A percentile compares a stretch with the other conserved stretches of the same genome.
Evolutionary conservation across 2,888 invertebrate genomes (phyloP).

Genomic region (Acronicta psi): DNA sequence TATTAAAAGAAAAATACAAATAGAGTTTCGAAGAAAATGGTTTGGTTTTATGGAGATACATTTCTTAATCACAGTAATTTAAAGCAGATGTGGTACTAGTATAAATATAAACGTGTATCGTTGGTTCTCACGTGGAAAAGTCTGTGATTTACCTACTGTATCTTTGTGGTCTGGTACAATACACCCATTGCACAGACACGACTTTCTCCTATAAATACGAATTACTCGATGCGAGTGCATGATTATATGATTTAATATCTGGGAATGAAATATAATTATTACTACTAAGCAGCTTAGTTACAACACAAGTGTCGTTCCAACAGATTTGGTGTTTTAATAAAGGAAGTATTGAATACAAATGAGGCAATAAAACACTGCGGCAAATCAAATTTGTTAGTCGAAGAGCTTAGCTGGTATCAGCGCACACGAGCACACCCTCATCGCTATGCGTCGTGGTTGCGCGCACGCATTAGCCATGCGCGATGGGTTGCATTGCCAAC

Average conservation of each 20-base stretch:
- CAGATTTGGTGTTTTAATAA: constrained; percentile 65
- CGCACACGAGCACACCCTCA: constrained; percentile 72
- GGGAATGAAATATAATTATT: constrained; percentile 51
- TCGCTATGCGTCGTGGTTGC: constrained; percentile 78
- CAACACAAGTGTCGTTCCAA: constrained; percentile 49
- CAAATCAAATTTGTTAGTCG: constrained; percentile 76
- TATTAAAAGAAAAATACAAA: no score
- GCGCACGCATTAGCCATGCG: constrained; percentile 83
- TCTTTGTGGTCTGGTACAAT: constrained; percentile 19
- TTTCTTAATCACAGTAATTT: constrained; percentile 9
- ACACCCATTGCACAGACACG: constrained; percentile 31
- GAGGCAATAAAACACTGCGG: constrained; percentile 73
- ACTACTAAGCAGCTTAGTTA: constrained; percentile 44
- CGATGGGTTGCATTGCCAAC: constrained; percentile 72
- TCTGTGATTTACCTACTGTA: constrained; percentile 42
- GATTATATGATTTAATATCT: constrained; percentile 53
- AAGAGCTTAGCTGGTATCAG: constrained; percentile 68
- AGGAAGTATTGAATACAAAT: constrained; percentile 81
- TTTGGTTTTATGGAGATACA: not conserved
- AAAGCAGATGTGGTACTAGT: constrained; percentile 8
- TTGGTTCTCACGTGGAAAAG: constrained; percentile 38
- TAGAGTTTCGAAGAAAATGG: no score
- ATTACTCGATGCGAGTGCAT: constrained; percentile 57
- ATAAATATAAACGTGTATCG: constrained; percentile 28
- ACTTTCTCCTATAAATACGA: constrained; percentile 68